Conservation (phyloP, 2,797 vertebrate genomes). For the Thunnus albacares region DNA sequence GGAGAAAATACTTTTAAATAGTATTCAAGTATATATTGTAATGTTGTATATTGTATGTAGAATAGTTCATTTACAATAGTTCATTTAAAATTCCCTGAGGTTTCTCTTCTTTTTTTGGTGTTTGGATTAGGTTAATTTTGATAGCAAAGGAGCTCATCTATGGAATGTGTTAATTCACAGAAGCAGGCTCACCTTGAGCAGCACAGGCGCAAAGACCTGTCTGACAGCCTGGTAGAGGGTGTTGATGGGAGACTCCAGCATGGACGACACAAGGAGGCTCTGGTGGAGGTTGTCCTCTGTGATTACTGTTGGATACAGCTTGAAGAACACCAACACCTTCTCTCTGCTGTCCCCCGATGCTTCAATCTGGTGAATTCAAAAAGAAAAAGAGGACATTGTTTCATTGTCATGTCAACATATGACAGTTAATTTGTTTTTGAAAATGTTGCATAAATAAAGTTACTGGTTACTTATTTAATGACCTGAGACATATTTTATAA, state of each 20-base stretch:
- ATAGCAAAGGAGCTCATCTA: background rate
- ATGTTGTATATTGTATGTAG: background rate
- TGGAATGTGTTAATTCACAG: background rate
- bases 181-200: conserved; percentile 88
- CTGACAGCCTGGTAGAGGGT: conserved; percentile 95
- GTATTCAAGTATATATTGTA: background rate
- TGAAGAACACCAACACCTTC: conserved; percentile 95
- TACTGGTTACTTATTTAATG: background rate
- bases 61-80: background rate
- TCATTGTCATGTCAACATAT: conserved; percentile 1
- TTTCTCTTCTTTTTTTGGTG: background rate
- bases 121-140: background rate
- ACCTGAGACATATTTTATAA: no score
- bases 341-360: conserved; percentile 83
- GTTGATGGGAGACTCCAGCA: conserved; percentile 95
- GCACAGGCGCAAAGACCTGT: conserved; percentile 93
- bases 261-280: conserved; percentile 95
- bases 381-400: background rate
- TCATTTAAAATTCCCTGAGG: background rate
- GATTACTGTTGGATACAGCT: conserved; percentile 93
- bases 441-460: background rate
- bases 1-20: background rate
- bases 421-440: background rate
- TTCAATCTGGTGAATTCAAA: conserved; percentile 85
- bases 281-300: conserved; percentile 94